phyloP scores from a whole-genome alignment of 1,140 invertebrate species.

The Ceratoteleas bidentatus region DNA sequence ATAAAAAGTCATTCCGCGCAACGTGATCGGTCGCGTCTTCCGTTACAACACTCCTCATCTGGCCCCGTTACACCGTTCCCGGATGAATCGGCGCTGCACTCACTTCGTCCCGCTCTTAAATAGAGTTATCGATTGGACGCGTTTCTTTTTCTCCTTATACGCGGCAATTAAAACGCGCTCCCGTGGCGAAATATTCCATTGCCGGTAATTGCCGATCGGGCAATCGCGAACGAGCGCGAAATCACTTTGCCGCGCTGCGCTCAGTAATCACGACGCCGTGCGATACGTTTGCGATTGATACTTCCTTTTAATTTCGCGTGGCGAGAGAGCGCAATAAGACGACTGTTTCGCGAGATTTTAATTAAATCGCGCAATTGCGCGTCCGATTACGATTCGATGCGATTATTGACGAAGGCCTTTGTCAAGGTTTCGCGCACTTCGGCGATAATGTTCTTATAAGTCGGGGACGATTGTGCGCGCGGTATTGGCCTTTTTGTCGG shows the following conservation, averaged over 20 bases:
- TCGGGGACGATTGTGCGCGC: no score
- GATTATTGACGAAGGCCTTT: no score
- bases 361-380: not conserved
- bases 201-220: conserved; percentile 7
- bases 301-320: conserved; percentile 22
- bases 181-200: not conserved
- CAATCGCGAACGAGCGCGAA: not conserved
- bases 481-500: no score
- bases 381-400: not conserved
- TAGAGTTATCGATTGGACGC: conserved; percentile 34
- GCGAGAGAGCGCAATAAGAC: conserved; percentile 15
- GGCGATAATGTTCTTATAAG: no score
- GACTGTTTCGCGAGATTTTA: conserved; percentile 7
- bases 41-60: no score
- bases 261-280: conserved; percentile 7
- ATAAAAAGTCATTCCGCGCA: no score
- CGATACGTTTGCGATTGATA: conserved; percentile 4
- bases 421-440: no score
- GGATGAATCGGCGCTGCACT: no score
- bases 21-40: no score
- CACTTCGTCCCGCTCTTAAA: conserved; percentile 13
- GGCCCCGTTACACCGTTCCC: no score
- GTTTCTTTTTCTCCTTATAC: conserved; percentile 23
- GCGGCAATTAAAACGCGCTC: conserved; percentile 31
- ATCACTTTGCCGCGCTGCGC: conserved; percentile 10